Evolutionary conservation across 1,140 invertebrate genomes (phyloP), one percentile per base, ranked within the genome.

Genomic region (Brachionus manjavacas): DNA sequence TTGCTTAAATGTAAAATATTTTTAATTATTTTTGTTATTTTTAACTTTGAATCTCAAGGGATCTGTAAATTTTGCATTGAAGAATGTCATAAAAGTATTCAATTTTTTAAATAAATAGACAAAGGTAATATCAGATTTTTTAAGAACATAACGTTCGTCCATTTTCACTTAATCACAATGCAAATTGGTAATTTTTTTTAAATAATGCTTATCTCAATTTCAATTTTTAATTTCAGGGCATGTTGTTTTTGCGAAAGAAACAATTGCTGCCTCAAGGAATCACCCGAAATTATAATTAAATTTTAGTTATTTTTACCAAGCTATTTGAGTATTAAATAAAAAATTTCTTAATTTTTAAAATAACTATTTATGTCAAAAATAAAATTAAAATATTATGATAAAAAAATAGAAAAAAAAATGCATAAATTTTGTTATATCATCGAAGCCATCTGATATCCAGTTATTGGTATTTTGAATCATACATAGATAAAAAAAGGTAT

Each of bases 171-270:
- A 76, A 76, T 12, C 72, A 76, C 25, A 76, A 76, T 49, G 20
- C 72, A 12, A 76, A 46, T 49, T 76, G 72, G 72, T 76, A 49
- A 49, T n/a, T 28, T 14, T 25, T 6, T 31, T 25, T 25, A 35
- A n/a, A 76, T 20, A 14, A n/a, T 46, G n/a, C 8, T 31, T 3
- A 3, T 25, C 41, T 25, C n/a, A 14, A 49, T 49, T 49, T 49
- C 14, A 23, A 76, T 52, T 25, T 49, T 28, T 49, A 49, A 72
- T 28, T 76, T 49, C 9, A 76, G 72, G 72, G 72, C 72, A 23
- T 76, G 72, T 25, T 76, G 72, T 12, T 76, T 76, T 49, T 76
- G 72, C n/a, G 72, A 76, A 11, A 76, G 72, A 49, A 76, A 76
- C 25, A 28, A 76, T 12, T 76, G 72, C 20, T 49, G 39, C 11